Evolutionary conservation across 1,140 invertebrate species (phyloP).

Genomic region (Amyelois transitella): DNA sequence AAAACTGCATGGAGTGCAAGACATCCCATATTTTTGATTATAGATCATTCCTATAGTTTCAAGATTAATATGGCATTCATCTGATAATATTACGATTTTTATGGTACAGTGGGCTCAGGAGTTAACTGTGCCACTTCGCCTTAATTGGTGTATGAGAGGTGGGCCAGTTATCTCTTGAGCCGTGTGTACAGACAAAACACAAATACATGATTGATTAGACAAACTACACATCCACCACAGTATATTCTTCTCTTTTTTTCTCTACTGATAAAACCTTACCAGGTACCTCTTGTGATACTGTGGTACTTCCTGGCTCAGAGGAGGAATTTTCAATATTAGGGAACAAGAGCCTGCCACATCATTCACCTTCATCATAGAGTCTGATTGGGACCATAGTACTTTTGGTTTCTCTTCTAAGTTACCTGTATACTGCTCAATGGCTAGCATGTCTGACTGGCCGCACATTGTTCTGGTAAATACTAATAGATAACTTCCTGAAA

Average conservation of each 20-base stretch:
- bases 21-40: no score
- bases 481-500: constrained; percentile 40
- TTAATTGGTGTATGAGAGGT: no score
- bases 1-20: no score
- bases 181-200: no score
- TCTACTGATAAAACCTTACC: constrained; percentile 11
- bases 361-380: constrained; percentile 31
- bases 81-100: no score
- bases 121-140: no score
- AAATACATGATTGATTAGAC: no score
- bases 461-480: constrained; percentile 41
- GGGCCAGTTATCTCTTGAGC: no score
- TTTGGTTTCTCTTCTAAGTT: constrained; percentile 20
- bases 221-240: no score
- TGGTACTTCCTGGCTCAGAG: constrained; percentile 25
- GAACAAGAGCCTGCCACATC: constrained; percentile 44
- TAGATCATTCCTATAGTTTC: no score
- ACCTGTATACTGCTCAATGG: constrained; percentile 38
- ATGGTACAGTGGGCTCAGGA: no score
- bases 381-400: constrained; percentile 24
- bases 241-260: background rate
- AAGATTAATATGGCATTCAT: no score
- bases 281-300: constrained; percentile 35
- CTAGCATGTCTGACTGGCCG: constrained; percentile 26
- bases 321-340: constrained; percentile 33